Evolutionary conservation across 2,797 vertebrate species (phyloP).

Genomic region (Nannoperca australis): DNA sequence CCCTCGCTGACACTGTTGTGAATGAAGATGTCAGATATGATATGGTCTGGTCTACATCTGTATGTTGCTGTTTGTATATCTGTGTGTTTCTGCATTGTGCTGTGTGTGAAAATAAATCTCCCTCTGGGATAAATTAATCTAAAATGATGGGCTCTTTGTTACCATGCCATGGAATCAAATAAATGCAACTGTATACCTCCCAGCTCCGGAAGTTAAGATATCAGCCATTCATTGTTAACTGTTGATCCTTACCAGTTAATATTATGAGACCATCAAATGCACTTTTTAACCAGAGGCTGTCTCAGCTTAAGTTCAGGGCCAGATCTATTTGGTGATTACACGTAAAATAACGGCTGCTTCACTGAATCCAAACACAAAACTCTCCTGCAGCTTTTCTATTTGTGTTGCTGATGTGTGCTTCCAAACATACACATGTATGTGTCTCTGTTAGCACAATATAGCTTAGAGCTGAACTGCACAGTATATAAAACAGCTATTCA

Average conservation of each 20-base stretch:
- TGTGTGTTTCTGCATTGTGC: no score
- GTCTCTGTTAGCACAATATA: background rate
- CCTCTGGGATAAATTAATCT: no score
- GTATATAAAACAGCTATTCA: background rate
- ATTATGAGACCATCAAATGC: background rate
- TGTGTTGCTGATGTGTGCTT: background rate
- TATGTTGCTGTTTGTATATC: no score
- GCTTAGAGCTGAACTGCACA: background rate
- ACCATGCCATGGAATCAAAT: background rate
- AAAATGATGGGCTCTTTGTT: background rate
- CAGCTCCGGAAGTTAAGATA: background rate
- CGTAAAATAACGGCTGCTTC: background rate
- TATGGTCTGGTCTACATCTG: no score
- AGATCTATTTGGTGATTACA: background rate
- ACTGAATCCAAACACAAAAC: constrained; percentile 5
- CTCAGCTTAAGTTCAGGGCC: background rate
- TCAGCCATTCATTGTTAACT: background rate
- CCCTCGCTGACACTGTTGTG: no score
- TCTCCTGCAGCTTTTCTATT: background rate
- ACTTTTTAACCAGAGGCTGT: background rate
- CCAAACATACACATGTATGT: background rate
- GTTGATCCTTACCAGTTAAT: background rate
- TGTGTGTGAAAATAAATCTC: no score
- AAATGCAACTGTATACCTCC: background rate
- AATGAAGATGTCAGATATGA: no score